Evolutionary conservation across 2,797 vertebrate genomes (phyloP), one percentile per base, ranked within the genome.

Genomic region (Otus scops): DNA sequence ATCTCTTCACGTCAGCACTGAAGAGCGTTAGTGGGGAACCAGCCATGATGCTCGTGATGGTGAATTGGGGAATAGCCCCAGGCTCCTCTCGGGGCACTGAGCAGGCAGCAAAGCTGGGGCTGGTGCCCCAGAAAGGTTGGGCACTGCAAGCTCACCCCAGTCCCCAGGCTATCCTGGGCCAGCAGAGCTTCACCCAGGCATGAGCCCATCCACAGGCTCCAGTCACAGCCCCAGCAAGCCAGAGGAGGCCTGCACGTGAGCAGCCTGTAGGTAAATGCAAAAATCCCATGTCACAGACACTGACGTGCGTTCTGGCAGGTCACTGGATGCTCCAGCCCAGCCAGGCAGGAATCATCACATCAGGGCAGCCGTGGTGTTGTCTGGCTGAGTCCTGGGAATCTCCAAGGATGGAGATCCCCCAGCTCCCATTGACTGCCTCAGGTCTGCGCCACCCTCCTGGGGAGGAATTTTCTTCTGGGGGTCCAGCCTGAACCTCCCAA

Each of bases 61-160:
- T 53, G 77, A 89, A 57, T 64, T 59, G 59, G 67, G 50, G 28
- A 85, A 64, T 26, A 54, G 61, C n/a, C 51, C 22, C 45, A 65
- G n/a, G 22, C 34, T 73, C 9, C 23, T 75, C 73, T 54, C 0
- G 0, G 21, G 27, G 9, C 18, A 43, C 34, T 7, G 1, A 34
- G 68, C 61, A 65, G 45, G 41, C 73, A 83, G 56, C 27, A 68
- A 64, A 82, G 34, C 24, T 77, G 64, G 18, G 30, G 9, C 59
- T 67, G 59, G 19, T 70, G 50, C 38, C 34, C 41, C 32, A 5
- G 51, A 28, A 53, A 69, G 36, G 41, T 14, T 41, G 32, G 39
- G 47, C 17, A 26, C 36, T 39, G 24, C 34, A 36, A 60, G 19
- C 26, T 65, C 2, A 0, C 13, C 19, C 16, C 1, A 2, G 22